Conservation (phyloP, 2,888 invertebrate genomes). For the Spilarctia lutea region DNA sequence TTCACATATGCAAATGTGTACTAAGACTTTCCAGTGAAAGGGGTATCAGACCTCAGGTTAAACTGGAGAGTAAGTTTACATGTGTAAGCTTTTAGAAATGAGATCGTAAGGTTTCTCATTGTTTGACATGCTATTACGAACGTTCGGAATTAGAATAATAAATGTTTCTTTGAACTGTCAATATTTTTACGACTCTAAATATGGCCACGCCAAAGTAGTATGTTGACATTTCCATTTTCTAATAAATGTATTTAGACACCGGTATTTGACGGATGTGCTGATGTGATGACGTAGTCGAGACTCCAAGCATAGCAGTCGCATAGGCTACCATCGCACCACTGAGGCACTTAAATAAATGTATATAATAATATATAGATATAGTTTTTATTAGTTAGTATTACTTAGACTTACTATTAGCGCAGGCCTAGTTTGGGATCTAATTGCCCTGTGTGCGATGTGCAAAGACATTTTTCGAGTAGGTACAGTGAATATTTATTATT, state of each 20-base stretch:
- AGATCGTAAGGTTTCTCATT: conserved; percentile 68
- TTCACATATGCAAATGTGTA: conserved; percentile 43
- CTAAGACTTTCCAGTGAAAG: conserved; percentile 44
- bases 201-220: conserved; percentile 14
- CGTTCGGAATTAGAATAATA: conserved; percentile 60
- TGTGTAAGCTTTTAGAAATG: conserved; percentile 75
- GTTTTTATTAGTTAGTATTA: too few species aligned
- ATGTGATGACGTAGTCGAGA: too few species aligned
- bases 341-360: too few species aligned
- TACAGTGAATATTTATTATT: too few species aligned
- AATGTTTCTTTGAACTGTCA: conserved; percentile 60
- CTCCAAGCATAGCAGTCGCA: too few species aligned
- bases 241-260: not conserved
- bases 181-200: conserved; percentile 31
- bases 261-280: not conserved
- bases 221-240: conserved; percentile 13
- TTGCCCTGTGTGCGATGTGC: too few species aligned
- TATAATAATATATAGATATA: too few species aligned
- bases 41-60: conserved; percentile 47
- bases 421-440: too few species aligned
- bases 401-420: too few species aligned
- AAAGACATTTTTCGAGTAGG: too few species aligned
- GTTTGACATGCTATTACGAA: conserved; percentile 73
- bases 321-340: too few species aligned
- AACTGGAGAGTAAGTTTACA: conserved; percentile 61